These are phyloP conservation scores for Andricus grossulariae DNA, from an alignment of 1,140 invertebrate species.

Conservation along the genomic window DNA sequence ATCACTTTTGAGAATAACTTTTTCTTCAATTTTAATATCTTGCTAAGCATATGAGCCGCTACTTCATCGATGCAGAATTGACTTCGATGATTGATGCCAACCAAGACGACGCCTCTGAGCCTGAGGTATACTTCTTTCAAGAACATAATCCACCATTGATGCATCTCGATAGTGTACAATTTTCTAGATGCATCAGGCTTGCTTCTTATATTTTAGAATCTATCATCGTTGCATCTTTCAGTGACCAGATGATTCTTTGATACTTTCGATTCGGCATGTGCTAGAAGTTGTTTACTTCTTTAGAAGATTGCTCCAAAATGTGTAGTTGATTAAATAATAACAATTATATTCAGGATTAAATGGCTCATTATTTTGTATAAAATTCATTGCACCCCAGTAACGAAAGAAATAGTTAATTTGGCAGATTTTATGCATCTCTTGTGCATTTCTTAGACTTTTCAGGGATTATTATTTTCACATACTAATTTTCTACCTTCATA, in stretches of 20 bases:
- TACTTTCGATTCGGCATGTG: background rate
- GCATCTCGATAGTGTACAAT: constrained; percentile 15
- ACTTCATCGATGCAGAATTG: constrained; percentile 84
- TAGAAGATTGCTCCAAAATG: too few species aligned
- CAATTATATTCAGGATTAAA: background rate
- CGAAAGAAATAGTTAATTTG: constrained; percentile 66
- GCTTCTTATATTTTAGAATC: constrained; percentile 54
- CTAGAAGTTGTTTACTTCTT: background rate
- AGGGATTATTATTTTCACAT: background rate
- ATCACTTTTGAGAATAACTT: constrained; percentile 49
- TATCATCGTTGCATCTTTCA: background rate
- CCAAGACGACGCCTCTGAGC: constrained; percentile 79
- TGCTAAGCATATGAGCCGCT: constrained; percentile 83
- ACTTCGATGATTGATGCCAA: constrained; percentile 81
- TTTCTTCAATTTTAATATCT: constrained; percentile 55
- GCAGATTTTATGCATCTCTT: constrained; percentile 62
- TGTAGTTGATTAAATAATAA: background rate
- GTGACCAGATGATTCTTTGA: background rate
- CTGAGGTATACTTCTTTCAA: constrained; percentile 76
- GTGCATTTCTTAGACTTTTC: constrained; percentile 34
- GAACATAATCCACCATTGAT: constrained; percentile 35
- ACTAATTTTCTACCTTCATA: background rate
- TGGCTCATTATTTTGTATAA: background rate
- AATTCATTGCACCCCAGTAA: background rate
- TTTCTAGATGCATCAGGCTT: constrained; percentile 44